A percentile compares a stretch with the other conserved stretches of the same genome.
Evolutionary conservation across 2,113 vertebrate genomes (phyloP).

Genomic region (Trinectes maculatus): DNA sequence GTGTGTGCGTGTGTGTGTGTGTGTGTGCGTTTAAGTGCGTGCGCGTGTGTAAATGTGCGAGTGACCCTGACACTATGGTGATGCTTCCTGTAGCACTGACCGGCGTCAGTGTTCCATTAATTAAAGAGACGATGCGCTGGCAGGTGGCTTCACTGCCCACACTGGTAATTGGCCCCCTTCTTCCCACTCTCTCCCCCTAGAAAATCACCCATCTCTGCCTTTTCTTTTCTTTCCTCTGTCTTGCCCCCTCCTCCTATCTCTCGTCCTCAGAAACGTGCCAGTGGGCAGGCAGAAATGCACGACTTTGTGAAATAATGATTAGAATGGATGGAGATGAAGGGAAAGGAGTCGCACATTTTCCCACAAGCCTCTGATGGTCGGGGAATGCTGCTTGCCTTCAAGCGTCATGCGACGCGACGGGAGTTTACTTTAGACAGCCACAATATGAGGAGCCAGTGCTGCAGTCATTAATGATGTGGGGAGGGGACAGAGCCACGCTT

Average conservation of each 20-base stretch:
- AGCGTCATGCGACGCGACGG: constrained; percentile 67
- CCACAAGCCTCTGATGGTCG: constrained; percentile 77
- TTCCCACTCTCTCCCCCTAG: constrained; percentile 74
- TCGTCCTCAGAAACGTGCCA: constrained; percentile 92
- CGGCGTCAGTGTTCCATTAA: constrained; percentile 94
- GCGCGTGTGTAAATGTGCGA: constrained; percentile 73
- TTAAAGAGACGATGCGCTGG: constrained; percentile 93
- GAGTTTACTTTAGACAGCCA: constrained; percentile 79
- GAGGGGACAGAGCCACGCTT: constrained; percentile 63
- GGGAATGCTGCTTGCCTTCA: constrained; percentile 73
- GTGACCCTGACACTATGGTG: constrained; percentile 89
- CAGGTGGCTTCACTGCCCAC: constrained; percentile 94
- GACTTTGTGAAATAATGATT: constrained; percentile 97
- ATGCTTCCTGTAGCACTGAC: constrained; percentile 94
- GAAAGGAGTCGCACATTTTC: constrained; percentile 75
- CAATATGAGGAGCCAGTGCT: constrained; percentile 70
- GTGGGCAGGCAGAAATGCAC: constrained; percentile 91
- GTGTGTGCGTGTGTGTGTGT: not conserved
- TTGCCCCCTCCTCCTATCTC: constrained; percentile 75
- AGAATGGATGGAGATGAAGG: constrained; percentile 91
- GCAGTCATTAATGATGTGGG: constrained; percentile 77
- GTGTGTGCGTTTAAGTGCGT: not conserved
- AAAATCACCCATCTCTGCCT: constrained; percentile 76
- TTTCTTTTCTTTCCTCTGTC: constrained; percentile 64
- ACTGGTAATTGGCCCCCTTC: constrained; percentile 97